Conservation (phyloP, 2,888 invertebrate species). For the Odontocolon sp. region DNA sequence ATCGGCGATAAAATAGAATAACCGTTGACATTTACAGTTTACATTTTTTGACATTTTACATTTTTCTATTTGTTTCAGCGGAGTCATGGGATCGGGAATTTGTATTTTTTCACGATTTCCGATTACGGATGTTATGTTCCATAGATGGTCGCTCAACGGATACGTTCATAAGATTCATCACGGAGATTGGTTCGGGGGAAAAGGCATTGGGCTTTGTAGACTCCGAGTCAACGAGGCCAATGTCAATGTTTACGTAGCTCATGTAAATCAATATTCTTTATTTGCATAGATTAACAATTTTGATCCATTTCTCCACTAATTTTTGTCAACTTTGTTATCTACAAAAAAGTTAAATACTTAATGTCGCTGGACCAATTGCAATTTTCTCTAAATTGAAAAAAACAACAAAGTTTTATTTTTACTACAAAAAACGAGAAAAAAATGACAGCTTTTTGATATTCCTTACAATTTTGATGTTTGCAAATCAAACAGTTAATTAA, state of each 20-base stretch:
- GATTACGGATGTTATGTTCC: slow-evolving; percentile 93
- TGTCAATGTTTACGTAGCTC: slow-evolving; percentile 95
- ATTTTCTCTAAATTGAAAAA: no score
- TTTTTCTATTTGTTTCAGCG: slow-evolving; percentile 84
- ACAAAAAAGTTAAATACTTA: no score
- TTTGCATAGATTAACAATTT: neutral
- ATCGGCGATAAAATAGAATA: neutral
- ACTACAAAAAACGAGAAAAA: no score
- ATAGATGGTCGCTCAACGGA: slow-evolving; percentile 98
- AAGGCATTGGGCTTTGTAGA: slow-evolving; percentile 93
- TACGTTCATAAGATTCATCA: slow-evolving; percentile 97
- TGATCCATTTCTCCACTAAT: no score
- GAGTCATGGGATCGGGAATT: slow-evolving; percentile 95
- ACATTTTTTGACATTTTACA: no score
- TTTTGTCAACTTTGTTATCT: no score
- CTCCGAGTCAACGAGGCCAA: slow-evolving; percentile 86
- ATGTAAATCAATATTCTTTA: slow-evolving; percentile 83
- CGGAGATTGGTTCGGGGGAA: slow-evolving; percentile 99
- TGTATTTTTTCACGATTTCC: slow-evolving; percentile 92
- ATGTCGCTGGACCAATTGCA: no score
- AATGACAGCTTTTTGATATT: no score
- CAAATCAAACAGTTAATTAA: no score
- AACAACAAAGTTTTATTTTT: no score
- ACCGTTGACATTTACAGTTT: no score
- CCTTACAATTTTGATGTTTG: no score